Base-by-base conservation (phyloP, 2,113 vertebrate species). In the Herpailurus yagouaroundi region DNA sequence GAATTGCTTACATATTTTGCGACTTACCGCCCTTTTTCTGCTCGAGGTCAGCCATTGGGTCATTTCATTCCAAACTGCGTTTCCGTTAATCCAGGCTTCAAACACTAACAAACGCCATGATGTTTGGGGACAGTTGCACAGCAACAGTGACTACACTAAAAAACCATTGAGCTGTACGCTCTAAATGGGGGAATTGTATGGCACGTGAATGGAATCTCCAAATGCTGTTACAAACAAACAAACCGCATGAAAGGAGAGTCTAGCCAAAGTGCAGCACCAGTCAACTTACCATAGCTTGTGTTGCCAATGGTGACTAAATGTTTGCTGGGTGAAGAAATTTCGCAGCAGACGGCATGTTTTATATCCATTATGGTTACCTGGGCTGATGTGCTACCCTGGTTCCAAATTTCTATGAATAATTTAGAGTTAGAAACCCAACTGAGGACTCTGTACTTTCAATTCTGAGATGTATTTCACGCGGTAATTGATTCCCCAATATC, bases 41-140 rank as follows among this genome's bases (percentile, higher is more conserved):
- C 12, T 41, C 25, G 4, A 71, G 73, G 31, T 15, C 15, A 74
- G 31, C 45, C 60, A 3, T 55, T 29, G 33, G 27, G 14, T 87
- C 36, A 88, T 60, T 96, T 85, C 57, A 45, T 71, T 80, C 29
- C 74, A 96, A 50, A 83, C 31, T 83, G 5, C 55, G 45, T 96
- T 69, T 77, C 55, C 36, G 31, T 19, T 73, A 25, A 57, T 36
- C 68, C 25, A 73, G 86, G 36, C n/a, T 63, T 87, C 55, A 88
- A 41, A 73, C 27, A 57, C 33, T 60, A 50, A 55, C 4, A 82
- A 38, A 52, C 57, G 15, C 19, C 1, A 21, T 7, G 41, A 91
- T 45, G 27, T 79, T 33, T 64, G 48, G 31, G 14, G 18, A 48
- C 14, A 21, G 68, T 31, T n/a, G 50, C 63, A 83, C 60, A 81